Evolutionary conservation across 2,797 vertebrate species (phyloP).

Genomic region (Tarsius wallacei): DNA sequence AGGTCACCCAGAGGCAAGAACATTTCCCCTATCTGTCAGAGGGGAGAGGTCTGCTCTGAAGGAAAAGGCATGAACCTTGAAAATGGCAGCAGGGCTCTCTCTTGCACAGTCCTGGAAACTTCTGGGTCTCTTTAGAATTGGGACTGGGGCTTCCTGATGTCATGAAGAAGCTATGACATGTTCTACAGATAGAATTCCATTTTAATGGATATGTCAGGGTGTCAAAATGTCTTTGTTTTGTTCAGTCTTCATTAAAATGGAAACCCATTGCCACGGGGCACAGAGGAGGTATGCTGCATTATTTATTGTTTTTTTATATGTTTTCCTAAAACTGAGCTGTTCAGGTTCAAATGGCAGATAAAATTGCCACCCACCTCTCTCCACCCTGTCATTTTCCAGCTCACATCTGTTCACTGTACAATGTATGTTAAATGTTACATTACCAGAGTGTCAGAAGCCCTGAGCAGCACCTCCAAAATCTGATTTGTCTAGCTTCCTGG

Average conservation of each 20-base stretch:
- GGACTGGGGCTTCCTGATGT: not conserved
- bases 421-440: conserved; percentile 69
- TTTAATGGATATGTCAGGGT: conserved; percentile 66
- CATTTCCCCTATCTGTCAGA: not conserved
- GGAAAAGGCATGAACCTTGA: not conserved
- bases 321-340: conserved; percentile 78
- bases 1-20: not conserved
- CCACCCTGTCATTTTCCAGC: conserved; percentile 77
- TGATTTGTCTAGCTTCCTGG: conserved; percentile 62
- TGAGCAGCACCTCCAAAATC: not conserved
- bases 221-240: conserved; percentile 6
- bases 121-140: not conserved
- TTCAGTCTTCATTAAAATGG: conserved; percentile 72
- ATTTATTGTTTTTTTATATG: conserved; percentile 74
- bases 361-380: conserved; percentile 79
- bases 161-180: conserved; percentile 7
- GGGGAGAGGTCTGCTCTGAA: not conserved
- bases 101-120: not conserved
- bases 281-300: conserved; percentile 63
- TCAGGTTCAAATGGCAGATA: conserved; percentile 81
- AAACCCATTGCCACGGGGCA: conserved; percentile 37
- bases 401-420: conserved; percentile 64
- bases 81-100: too few relatives aligned
- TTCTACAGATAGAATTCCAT: conserved; percentile 70
- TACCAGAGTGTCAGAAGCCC: conserved; percentile 48